phyloP scores from a whole-genome alignment of 2,797 vertebrate species.

The Neosalanx taihuensis region DNA sequence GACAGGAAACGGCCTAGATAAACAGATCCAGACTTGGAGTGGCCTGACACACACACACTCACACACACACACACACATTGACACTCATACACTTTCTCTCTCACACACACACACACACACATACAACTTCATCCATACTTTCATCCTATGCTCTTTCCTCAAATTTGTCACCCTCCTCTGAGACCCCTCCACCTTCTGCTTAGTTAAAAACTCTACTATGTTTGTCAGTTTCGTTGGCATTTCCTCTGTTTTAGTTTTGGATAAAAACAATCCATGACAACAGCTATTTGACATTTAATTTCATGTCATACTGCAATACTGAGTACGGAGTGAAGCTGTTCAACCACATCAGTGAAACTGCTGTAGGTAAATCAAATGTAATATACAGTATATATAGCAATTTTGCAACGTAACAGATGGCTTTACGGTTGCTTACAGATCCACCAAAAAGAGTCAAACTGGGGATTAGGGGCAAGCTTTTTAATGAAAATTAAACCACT shows the following conservation, averaged over 20 bases:
- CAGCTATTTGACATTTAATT: conserved; percentile 3
- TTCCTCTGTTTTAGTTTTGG: neutral
- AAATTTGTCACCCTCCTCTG: neutral
- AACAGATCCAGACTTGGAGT: conserved; percentile 24
- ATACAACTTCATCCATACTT: neutral
- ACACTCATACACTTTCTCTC: neutral
- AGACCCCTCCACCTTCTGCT: neutral
- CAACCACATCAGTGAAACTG: neutral
- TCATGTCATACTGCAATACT: neutral
- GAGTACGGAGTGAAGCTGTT: neutral
- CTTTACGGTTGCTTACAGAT: too few relatives aligned
- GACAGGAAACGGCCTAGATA: conserved; percentile 21
- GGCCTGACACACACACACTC: neutral
- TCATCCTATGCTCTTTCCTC: neutral
- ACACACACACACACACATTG: neutral
- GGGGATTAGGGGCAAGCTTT: too few relatives aligned
- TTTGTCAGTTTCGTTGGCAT: neutral
- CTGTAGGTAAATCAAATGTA: neutral
- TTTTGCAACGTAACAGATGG: too few relatives aligned
- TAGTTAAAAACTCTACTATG: neutral
- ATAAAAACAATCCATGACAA: neutral
- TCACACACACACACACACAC: neutral
- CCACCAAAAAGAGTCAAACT: too few relatives aligned
- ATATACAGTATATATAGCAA: too few relatives aligned
- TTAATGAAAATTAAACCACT: too few relatives aligned